A percentile compares a stretch with the other conserved stretches of the same genome.
Conservation (phyloP, 2,113 vertebrate genomes). For the Hippocampus mohnikei region DNA sequence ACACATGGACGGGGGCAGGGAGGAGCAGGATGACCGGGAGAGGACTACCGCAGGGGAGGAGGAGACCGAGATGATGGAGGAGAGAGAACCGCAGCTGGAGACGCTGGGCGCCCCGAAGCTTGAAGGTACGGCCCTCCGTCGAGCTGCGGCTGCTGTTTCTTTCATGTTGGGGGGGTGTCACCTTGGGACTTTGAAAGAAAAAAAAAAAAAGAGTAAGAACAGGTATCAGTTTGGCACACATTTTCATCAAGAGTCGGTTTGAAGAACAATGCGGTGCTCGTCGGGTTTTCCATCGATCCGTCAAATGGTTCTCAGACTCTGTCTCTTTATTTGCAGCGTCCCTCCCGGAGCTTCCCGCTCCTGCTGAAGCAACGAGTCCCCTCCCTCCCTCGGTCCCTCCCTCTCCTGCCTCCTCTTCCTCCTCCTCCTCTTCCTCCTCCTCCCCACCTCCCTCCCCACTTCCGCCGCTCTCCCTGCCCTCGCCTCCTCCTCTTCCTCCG, state of each 20-base stretch:
- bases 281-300: background rate
- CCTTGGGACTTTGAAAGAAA: too few relatives aligned
- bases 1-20: constrained; percentile 52
- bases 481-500: constrained; percentile 59
- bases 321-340: constrained; percentile 44
- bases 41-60: constrained; percentile 39
- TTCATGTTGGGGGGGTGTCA: too few relatives aligned
- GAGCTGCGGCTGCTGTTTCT: too few relatives aligned
- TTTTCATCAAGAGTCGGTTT: background rate
- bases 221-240: background rate
- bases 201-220: too few relatives aligned
- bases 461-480: constrained; percentile 49
- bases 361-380: constrained; percentile 35
- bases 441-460: constrained; percentile 60
- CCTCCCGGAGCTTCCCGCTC: constrained; percentile 56
- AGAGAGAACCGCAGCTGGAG: constrained; percentile 55
- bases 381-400: constrained; percentile 56
- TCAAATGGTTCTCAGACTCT: constrained; percentile 3
- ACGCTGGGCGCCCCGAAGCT: constrained; percentile 57
- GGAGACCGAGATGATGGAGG: constrained; percentile 47
- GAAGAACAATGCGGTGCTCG: constrained; percentile 4
- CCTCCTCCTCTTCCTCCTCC: constrained; percentile 53
- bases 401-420: constrained; percentile 51
- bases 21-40: constrained; percentile 49
- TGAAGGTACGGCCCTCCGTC: constrained; percentile 56